Evolutionary conservation across 2,113 vertebrate genomes (phyloP).

Genomic region (Phalacrocorax aristotelis): DNA sequence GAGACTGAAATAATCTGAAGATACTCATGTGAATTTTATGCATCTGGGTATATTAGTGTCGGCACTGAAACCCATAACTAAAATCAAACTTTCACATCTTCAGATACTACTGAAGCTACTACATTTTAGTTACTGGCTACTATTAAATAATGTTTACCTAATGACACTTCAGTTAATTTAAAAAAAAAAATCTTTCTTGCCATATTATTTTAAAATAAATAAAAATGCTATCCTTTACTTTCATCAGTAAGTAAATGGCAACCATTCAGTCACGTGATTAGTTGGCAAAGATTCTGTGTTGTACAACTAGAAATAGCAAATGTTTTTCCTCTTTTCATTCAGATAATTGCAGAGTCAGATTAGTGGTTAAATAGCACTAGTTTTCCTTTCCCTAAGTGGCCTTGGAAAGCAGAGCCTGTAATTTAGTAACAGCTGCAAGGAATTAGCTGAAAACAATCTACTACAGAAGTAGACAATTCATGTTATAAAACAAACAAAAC

Average conservation of each 20-base stretch:
- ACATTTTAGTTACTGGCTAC: neutral
- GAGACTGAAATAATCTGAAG: neutral
- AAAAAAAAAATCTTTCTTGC: neutral
- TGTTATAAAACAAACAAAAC: constrained; percentile 52
- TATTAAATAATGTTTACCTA: neutral
- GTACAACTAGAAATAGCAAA: constrained; percentile 23
- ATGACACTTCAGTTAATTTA: neutral
- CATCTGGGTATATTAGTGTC: neutral
- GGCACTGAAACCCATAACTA: neutral
- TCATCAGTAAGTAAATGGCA: neutral
- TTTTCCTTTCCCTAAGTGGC: constrained; percentile 61
- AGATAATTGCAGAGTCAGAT: constrained; percentile 40
- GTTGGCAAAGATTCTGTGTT: neutral
- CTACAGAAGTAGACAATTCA: constrained; percentile 46
- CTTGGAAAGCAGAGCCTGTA: constrained; percentile 63
- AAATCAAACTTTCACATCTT: neutral
- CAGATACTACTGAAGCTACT: neutral
- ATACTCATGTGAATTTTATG: neutral
- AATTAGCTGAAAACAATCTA: constrained; percentile 66
- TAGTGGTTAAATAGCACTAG: constrained; percentile 50
- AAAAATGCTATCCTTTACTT: neutral
- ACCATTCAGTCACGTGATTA: neutral
- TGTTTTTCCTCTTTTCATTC: constrained; percentile 54
- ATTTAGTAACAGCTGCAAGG: constrained; percentile 70
- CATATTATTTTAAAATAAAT: neutral